A percentile compares a stretch with the other conserved stretches of the same genome.
phyloP scores from a whole-genome alignment of 2,113 vertebrate species.

The Neolamprologus brichardi region DNA sequence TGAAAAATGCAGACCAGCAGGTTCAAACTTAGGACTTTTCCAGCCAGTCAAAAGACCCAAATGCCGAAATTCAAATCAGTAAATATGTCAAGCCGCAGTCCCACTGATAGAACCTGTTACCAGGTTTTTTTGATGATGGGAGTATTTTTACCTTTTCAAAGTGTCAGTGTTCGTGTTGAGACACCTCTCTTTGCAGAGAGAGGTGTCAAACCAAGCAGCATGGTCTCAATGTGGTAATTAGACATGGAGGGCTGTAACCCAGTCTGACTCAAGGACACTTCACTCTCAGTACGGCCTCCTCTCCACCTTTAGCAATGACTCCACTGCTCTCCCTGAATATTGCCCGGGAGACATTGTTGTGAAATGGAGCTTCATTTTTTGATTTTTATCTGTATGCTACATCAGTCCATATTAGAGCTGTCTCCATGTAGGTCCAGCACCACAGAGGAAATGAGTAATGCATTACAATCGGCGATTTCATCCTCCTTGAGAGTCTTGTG shows the following conservation, averaged over 20 bases:
- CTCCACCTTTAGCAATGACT: slow-evolving; percentile 7
- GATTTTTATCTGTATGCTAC: slow-evolving; percentile 37
- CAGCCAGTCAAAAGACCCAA: not conserved
- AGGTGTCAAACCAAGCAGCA: slow-evolving; percentile 28
- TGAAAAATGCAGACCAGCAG: not conserved
- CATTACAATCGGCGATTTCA: slow-evolving; percentile 16
- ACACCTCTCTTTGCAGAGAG: slow-evolving; percentile 1
- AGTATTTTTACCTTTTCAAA: not conserved
- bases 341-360: not conserved
- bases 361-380: slow-evolving; percentile 20
- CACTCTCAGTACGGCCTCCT: not conserved
- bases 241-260: slow-evolving; percentile 32
- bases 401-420: slow-evolving; percentile 21
- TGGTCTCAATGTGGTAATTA: slow-evolving; percentile 51
- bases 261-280: slow-evolving; percentile 55
- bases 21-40: not conserved
- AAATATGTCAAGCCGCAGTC: not conserved
- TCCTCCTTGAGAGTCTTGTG: slow-evolving; percentile 1
- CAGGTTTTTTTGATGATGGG: not conserved
- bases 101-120: not conserved
- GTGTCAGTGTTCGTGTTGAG: not conserved
- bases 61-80: not conserved
- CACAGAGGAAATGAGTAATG: slow-evolving; percentile 28
- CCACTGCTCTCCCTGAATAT: not conserved
- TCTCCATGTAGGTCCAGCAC: slow-evolving; percentile 7